These are phyloP conservation scores for Ictalurus punctatus DNA, from an alignment of 2,113 vertebrate species.

Conservation along the genomic window DNA sequence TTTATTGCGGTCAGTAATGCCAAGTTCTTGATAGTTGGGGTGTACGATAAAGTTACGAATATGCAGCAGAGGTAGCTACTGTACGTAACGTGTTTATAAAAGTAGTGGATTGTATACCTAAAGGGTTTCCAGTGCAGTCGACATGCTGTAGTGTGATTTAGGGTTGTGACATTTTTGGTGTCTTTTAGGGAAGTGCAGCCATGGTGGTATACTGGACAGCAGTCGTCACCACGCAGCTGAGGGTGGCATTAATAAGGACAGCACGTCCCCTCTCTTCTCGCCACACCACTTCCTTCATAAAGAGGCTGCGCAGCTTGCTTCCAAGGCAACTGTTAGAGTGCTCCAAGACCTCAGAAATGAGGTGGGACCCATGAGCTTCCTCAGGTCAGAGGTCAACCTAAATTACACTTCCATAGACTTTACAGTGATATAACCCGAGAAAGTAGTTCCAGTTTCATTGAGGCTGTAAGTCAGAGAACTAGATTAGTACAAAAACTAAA, in stretches of 20 bases:
- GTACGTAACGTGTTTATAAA: not conserved
- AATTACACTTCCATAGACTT: not conserved
- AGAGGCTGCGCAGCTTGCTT: constrained; percentile 76
- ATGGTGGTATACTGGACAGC: constrained; percentile 80
- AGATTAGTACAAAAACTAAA: not conserved
- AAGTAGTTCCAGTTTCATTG: not conserved
- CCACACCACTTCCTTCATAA: constrained; percentile 80
- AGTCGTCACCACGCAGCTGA: constrained; percentile 72
- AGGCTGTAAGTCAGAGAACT: not conserved
- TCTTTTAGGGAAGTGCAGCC: constrained; percentile 83
- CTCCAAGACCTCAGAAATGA: constrained; percentile 74
- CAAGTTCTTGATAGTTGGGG: not conserved
- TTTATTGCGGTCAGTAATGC: not conserved
- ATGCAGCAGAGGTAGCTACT: not conserved
- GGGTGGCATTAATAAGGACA: constrained; percentile 89
- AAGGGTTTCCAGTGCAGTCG: not conserved
- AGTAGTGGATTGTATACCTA: not conserved
- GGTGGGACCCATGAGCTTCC: constrained; percentile 72
- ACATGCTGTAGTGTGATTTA: not conserved
- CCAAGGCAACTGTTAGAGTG: constrained; percentile 74
- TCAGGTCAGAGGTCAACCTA: constrained; percentile 68
- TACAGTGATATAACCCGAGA: not conserved
- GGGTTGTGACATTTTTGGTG: not conserved
- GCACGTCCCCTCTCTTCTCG: constrained; percentile 78
- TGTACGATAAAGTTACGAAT: not conserved